Evolutionary conservation across 2,888 invertebrate genomes (phyloP).

Genomic region (Xestia xanthographa): DNA sequence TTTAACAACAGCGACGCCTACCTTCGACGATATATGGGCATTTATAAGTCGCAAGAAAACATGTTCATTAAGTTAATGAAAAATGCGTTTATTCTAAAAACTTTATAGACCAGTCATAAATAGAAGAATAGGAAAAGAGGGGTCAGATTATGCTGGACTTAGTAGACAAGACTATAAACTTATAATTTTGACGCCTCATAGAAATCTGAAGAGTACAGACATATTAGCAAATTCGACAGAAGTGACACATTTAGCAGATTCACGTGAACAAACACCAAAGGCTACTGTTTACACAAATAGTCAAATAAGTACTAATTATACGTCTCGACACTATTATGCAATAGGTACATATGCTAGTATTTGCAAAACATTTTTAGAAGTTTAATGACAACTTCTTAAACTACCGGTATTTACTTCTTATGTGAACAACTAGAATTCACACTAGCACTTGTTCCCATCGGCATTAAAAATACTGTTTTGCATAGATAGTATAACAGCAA

Average conservation of each 20-base stretch:
- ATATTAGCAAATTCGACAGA: slow-evolving; percentile 21
- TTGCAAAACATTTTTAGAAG: background rate
- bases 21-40: background rate
- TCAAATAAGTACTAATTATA: slow-evolving; percentile 13
- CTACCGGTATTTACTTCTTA: background rate
- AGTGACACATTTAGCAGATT: slow-evolving; percentile 36
- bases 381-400: background rate
- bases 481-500: background rate
- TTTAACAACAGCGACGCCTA: background rate
- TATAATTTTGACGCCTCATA: background rate
- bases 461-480: background rate
- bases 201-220: slow-evolving; percentile 18
- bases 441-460: background rate
- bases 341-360: slow-evolving; percentile 1
- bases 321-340: slow-evolving; percentile 30
- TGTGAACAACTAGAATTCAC: background rate
- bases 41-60: background rate
- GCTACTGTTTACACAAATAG: slow-evolving; percentile 36
- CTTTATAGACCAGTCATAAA: background rate
- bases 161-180: background rate
- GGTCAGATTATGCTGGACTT: background rate
- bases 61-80: background rate
- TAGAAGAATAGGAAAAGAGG: background rate
- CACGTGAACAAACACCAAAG: slow-evolving; percentile 22
- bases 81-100: background rate